Base-by-base conservation (phyloP, 35 echinoderm and acorn worm genomes). In the Stichopus chloronotus region DNA sequence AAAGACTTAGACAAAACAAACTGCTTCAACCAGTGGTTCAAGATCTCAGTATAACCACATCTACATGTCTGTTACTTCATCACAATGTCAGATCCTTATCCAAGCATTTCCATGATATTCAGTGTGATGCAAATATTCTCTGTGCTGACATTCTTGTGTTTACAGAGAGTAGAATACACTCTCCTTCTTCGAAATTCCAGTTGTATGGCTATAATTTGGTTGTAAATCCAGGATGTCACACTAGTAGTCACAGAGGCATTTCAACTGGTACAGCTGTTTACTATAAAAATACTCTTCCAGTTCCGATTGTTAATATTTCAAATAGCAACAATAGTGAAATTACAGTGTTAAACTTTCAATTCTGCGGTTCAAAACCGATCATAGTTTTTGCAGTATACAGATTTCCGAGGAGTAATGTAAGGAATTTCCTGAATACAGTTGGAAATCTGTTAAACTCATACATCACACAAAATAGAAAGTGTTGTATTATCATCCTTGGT, bases 171-270 rank as follows among this genome's bases (percentile, higher is more conserved):
- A 79, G 84, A 94, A 76, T 88, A 88, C 11, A 94, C 91, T 55
- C 56, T 90, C 22, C 86, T 90, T 77, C 55, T 94, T 52, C 93
- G 92, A n/a, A 86, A 53, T 92, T 59, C 86, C 53, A 21, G n/a
- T n/a, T 94, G 56, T 88, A 94, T 80, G 88, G 88, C 53, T 94
- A 92, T 83, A 79, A 83, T 54, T 94, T 83, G 77, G 92, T 74
- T 53, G 79, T 87, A 19, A 89, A 94, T 55, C 88, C 90, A 76
- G 94, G 91, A n/a, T 92, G 78, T 6, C 92, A 94, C 61, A 94
- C 92, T 16, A 94, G 90, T 84, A 91, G 87, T 25, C 56, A 4
- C 94, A 94, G 71, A 63, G 78, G 86, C 88, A 89, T 1, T 85
- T 94, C 57, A 92, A 89, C 20, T 8, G 21, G 2, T n/a, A 5